These are phyloP conservation scores for Dasypogon diadema DNA, from an alignment of 2,888 invertebrate genomes.

Conservation along the genomic window DNA sequence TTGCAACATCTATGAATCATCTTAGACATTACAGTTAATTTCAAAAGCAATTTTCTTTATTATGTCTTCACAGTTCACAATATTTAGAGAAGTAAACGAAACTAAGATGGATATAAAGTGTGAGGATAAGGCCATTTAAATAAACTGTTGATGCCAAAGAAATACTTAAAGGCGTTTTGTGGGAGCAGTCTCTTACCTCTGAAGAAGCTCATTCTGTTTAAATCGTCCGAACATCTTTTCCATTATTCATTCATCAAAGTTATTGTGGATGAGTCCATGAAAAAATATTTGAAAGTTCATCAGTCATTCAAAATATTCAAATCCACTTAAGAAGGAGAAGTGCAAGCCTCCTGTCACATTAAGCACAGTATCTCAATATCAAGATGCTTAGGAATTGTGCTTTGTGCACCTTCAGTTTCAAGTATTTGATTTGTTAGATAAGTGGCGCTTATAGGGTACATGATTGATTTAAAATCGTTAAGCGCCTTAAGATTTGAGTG, in stretches of 20 bases:
- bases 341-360: constrained; percentile 19
- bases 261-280: background rate
- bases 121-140: background rate
- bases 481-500: too few relatives aligned
- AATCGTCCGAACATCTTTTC: constrained; percentile 6
- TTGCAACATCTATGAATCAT: too few relatives aligned
- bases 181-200: constrained; percentile 28
- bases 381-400: background rate
- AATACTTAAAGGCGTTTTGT: background rate
- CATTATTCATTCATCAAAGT: constrained; percentile 34
- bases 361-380: background rate
- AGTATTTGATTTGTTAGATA: constrained; percentile 65
- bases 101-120: too few relatives aligned
- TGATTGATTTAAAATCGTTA: too few relatives aligned
- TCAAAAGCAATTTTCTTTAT: too few relatives aligned
- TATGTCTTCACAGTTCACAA: too few relatives aligned
- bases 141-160: constrained; percentile 18
- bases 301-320: constrained; percentile 20
- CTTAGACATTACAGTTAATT: too few relatives aligned
- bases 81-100: too few relatives aligned
- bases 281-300: constrained; percentile 22
- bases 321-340: constrained; percentile 7
- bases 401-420: background rate
- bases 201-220: constrained; percentile 28
- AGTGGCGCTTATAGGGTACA: constrained; percentile 64